Base-by-base conservation (phyloP, 2,888 invertebrate genomes). In the Platycheirus rosarum region DNA sequence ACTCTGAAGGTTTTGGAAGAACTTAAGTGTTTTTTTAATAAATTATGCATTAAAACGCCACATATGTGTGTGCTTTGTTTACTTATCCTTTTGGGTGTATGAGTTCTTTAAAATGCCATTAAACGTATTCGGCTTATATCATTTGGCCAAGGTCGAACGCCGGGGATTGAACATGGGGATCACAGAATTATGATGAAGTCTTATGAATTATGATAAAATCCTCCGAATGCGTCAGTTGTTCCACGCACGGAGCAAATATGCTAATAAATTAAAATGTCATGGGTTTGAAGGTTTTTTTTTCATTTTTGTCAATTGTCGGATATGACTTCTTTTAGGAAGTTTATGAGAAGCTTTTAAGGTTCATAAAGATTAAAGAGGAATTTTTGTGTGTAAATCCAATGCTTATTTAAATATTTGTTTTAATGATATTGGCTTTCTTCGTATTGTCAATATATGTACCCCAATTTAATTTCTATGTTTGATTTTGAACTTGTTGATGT, bases 21-120 rank as follows among this genome's bases (percentile, higher is more conserved):
- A 18, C 32, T 32, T 53, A 35, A 53, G 53, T 53, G 53, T 35
- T 53, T 53, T 53, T 53, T 53, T n/a, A 35, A 53, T 53, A 53
- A 53, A 53, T 53, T 53, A 35, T 53, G 53, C 53, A 53, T 53
- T 53, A 16, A 53, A 53, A 53, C 35, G 16, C 18, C 6, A 11
- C 53, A 53, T 49, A 48, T 32, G 51, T 32, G 51, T 29, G 51
- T 51, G 14, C 9, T 16, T 55, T 57, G 40, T 42, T 60, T 29
- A 42, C 42, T 60, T 60, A 42, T 60, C 60, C 42, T 60, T 53
- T 26, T 16, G 14, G 6, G 37, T 37, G 9, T 23, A 14, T 20
- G 20, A 44, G 44, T 57, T 37, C 14, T 60, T 26, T 16, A 26
- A 60, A 44, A 29, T 16, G 16, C 29, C 44, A 11, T 44, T 44